Base-by-base conservation (phyloP, 1,140 invertebrate species). In the Caerostris darwini region DNA sequence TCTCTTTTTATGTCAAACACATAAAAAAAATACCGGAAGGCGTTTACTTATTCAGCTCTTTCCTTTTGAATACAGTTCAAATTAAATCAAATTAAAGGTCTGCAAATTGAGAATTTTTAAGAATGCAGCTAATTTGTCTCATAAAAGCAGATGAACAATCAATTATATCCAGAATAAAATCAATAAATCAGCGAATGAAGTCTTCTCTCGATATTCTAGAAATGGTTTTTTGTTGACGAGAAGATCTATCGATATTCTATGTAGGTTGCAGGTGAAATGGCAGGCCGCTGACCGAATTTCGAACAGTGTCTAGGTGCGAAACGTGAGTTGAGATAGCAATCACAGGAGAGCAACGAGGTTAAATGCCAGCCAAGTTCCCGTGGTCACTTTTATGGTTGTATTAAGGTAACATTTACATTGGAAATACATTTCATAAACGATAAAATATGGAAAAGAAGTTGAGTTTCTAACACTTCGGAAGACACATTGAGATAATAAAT, bases 391-490 rank as follows among this genome's bases (percentile, higher is more conserved):
- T 77, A 77, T 77, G 67, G 8, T 71, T 71, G 7, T 6, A 71
- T 71, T 71, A 54, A 85, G 82, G 8, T 85, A 56, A 14, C 5
- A 58, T 85, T 85, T 85, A n/a, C 82, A 57, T 85, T 34, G 54
- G 5, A n/a, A 57, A 3, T 85, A 10, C 54, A 58, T 85, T 85
- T 85, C n/a, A 57, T 1, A 34, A 34, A 34, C 34, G 34, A 34
- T 34, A 34, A 34, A 34, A 34, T 34, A 34, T 34, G 34, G 34
- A 34, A 34, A 34, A 34, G 34, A 34, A 34, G 34, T 34, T 34
- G 34, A 34, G 34, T 34, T 34, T 34, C 34, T 34, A 34, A 34
- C 34, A 34, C 34, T 34, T 34, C 34, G 34, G 34, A 34, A 34
- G 34, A 34, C 34, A 34, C 34, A 34, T 34, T 34, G 34, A 2